phyloP scores from a whole-genome alignment of 2,797 vertebrate species.

The Diplodus sargus region DNA sequence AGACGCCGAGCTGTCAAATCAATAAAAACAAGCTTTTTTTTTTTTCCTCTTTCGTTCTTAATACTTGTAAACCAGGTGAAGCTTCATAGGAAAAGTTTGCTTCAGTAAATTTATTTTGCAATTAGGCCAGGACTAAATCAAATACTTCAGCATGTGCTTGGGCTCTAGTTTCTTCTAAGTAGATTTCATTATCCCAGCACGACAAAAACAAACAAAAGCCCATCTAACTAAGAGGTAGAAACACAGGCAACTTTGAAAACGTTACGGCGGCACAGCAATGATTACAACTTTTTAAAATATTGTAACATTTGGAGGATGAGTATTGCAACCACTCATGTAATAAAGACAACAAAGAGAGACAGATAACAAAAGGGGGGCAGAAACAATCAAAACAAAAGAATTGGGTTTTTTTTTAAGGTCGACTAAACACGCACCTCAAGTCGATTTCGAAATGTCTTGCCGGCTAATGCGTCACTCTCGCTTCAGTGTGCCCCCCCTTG shows the following conservation, averaged over 20 bases:
- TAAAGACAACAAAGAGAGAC: slow-evolving; percentile 22
- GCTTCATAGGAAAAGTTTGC: slow-evolving; percentile 37
- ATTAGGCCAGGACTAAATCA: slow-evolving; percentile 87
- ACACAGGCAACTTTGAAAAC: slow-evolving; percentile 90
- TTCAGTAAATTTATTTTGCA: slow-evolving; percentile 83
- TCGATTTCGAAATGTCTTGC: slow-evolving; percentile 23
- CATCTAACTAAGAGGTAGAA: slow-evolving; percentile 97
- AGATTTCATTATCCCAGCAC: slow-evolving; percentile 88
- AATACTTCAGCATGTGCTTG: slow-evolving; percentile 89
- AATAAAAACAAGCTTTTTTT: slow-evolving; percentile 8
- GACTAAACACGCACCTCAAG: slow-evolving; percentile 23
- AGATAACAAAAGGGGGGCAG: slow-evolving; percentile 77
- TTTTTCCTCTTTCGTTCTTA: background rate
- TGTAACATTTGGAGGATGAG: slow-evolving; percentile 89
- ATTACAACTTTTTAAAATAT: slow-evolving; percentile 90
- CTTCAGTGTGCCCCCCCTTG: background rate
- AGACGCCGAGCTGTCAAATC: slow-evolving; percentile 67
- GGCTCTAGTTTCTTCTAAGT: slow-evolving; percentile 61
- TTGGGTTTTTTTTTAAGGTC: background rate
- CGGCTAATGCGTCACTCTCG: slow-evolving; percentile 37
- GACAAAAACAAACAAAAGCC: slow-evolving; percentile 84
- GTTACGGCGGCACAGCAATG: slow-evolving; percentile 88
- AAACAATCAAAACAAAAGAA: background rate
- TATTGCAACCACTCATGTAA: slow-evolving; percentile 92
- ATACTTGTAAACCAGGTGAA: slow-evolving; percentile 58